Evolutionary conservation across 2,797 vertebrate species (phyloP), one percentile per base, ranked within the genome.

Genomic region (Choloepus didactylus): DNA sequence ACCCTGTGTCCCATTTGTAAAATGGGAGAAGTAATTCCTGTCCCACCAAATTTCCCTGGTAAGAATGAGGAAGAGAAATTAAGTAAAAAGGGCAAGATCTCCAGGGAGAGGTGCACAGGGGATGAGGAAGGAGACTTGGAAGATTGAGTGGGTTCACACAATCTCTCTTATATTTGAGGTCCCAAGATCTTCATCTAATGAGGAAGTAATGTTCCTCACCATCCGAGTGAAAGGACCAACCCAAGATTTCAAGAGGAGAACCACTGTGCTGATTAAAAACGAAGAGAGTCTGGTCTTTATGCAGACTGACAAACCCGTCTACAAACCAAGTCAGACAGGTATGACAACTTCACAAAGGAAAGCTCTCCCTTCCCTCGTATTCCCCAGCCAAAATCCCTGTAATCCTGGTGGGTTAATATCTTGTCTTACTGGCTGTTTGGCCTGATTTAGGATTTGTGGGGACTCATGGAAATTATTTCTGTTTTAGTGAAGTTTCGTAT

Each of bases 281-380:
- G 87, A 97, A 54, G 16, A 97, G 1, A 98, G 97, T 35, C 60
- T 98, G 88, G 97, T 98, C 29, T 99, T 99, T 60, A 1, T 99
- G 76, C 99, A 99, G 97, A 99, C 99, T 0, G 99, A 99, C 96
- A 99, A 99, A 98, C 98, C 99, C 8, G 98, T 99, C 98, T 99
- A 99, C 98, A 99, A 98, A 82, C 99, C 99, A 0, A 98, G 96
- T 89, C 99, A 99, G 97, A 99, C 97, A 96, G 99, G 99, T 99
- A 98, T 2, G 41, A 7, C 29, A 73, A 73, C 81, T 66, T 70
- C 60, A 66, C 35, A 88, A 87, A 86, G 8, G 67, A 69, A 76
- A 67, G n/a, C 81, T 85, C 27, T 75, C 81, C n/a, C 35, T 56
- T 18, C 0, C 11, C 72, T 62, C 5, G 0, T 76, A 21, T 69